Evolutionary conservation across 2,113 vertebrate genomes (phyloP), one percentile per base, ranked within the genome.

Genomic region (Sterrhoptilus dennistouni): DNA sequence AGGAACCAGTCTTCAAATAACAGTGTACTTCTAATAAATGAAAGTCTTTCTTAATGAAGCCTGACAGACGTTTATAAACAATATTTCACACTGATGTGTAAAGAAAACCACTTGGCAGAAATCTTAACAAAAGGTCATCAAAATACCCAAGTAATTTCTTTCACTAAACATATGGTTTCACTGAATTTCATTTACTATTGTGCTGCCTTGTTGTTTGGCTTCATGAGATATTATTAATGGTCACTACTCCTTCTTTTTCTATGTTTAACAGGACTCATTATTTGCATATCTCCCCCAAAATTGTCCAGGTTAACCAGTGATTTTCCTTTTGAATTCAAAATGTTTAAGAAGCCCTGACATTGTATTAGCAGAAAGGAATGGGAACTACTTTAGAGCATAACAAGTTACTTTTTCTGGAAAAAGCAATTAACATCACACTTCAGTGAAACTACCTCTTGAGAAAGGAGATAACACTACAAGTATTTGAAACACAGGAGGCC

Each of bases 71-170:
- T 79, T 87, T 87, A 44, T 47, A 68, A 36, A 82, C 38, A 85
- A 36, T 44, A 79, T 79, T 93, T 87, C 50, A 42, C 36, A 76
- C 1, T 45, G 18, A 68, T 83, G 72, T 42, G 77, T 83, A 87
- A 87, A 70, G 54, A 75, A 93, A 93, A 72, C 4, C 27, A 47
- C 57, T 69, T 50, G 14, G 33, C 35, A 91, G 63, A 94, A 87
- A 87, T 91, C 59, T 93, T 95, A 85, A 89, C 18, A 65, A 80
- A 82, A 70, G 66, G 36, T 79, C 84, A 87, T 38, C 61, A 87
- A 69, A 91, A 90, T 35, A 93, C 25, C 22, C n/a, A 33, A 87
- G 42, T 11, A 72, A 72, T 85, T 87, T 87, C 14, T 74, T 76
- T 87, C 40, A 59, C 38, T 77, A 50, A 49, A 82, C 59, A 69